Conservation (phyloP, 1,140 invertebrate species). For the Solenopsis fugax region DNA sequence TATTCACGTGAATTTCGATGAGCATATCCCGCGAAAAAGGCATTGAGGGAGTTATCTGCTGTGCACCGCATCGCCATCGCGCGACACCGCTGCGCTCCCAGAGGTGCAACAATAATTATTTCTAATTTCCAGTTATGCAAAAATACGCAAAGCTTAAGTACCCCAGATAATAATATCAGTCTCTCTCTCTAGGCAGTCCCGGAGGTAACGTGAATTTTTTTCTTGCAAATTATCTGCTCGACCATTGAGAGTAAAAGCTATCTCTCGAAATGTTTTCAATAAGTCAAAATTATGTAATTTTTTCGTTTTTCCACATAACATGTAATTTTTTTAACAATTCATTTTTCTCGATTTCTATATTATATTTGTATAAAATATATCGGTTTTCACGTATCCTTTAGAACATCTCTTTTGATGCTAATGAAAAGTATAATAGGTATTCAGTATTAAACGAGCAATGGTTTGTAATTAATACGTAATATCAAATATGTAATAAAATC, state of each 20-base stretch:
- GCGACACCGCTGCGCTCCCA: conserved; percentile 64
- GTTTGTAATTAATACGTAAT: background rate
- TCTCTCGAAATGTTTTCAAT: conserved; percentile 61
- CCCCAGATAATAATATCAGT: conserved; percentile 78
- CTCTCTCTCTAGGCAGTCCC: conserved; percentile 67
- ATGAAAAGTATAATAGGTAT: background rate
- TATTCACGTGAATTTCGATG: conserved; percentile 55
- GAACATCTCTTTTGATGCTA: background rate
- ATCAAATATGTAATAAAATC: background rate
- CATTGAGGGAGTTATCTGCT: conserved; percentile 25
- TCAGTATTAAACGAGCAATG: background rate
- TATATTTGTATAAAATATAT: background rate
- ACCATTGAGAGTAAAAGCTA: conserved; percentile 55
- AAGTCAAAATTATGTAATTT: background rate
- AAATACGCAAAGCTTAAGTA: conserved; percentile 80
- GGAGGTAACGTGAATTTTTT: conserved; percentile 75
- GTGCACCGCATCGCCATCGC: conserved; percentile 12
- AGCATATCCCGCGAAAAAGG: conserved; percentile 20
- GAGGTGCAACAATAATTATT: conserved; percentile 81
- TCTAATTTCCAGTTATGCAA: conserved; percentile 82
- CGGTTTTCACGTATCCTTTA: background rate
- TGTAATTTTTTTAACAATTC: background rate
- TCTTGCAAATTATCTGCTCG: conserved; percentile 57
- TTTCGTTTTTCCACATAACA: background rate
- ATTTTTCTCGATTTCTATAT: background rate